Evolutionary conservation across 2,888 invertebrate genomes (phyloP).

Genomic region (Argynnis bischoffii): DNA sequence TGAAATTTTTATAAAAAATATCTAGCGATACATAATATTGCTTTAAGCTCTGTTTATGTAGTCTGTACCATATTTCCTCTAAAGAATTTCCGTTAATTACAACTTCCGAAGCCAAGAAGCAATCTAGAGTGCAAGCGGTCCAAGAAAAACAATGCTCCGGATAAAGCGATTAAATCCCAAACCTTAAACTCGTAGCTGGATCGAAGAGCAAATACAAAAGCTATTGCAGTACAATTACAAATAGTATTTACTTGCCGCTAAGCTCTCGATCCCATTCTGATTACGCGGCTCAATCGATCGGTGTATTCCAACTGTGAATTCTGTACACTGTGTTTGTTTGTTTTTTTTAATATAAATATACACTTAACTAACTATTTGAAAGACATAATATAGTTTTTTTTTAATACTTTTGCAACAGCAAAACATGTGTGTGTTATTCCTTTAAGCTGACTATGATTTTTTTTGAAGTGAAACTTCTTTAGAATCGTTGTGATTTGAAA

Average conservation of each 20-base stretch:
- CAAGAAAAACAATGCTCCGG: slow-evolving; percentile 5
- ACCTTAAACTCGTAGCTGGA: slow-evolving; percentile 27
- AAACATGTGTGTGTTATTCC: too few species aligned
- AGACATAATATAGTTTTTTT: too few species aligned
- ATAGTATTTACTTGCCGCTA: slow-evolving; percentile 50
- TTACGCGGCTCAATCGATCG: slow-evolving; percentile 44
- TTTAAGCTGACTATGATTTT: background rate
- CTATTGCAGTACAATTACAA: slow-evolving; percentile 43
- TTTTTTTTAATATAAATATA: background rate
- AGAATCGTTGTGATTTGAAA: too few species aligned
- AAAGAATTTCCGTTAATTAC: slow-evolving; percentile 11
- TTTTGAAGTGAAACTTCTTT: too few species aligned
- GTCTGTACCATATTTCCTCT: background rate
- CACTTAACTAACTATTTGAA: too few species aligned
- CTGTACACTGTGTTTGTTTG: slow-evolving; percentile 1
- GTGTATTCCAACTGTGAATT: slow-evolving; percentile 25
- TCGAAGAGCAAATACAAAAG: slow-evolving; percentile 35
- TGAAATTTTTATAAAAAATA: too few species aligned
- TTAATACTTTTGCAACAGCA: too few species aligned
- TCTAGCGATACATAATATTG: too few species aligned
- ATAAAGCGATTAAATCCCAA: slow-evolving; percentile 29
- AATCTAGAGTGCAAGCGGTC: slow-evolving; percentile 5
- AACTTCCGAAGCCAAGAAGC: slow-evolving; percentile 7
- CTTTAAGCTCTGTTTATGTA: too few species aligned
- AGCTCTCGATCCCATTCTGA: slow-evolving; percentile 46